Evolutionary conservation across 2,113 vertebrate species (phyloP).

Genomic region (Theristicus caerulescens): DNA sequence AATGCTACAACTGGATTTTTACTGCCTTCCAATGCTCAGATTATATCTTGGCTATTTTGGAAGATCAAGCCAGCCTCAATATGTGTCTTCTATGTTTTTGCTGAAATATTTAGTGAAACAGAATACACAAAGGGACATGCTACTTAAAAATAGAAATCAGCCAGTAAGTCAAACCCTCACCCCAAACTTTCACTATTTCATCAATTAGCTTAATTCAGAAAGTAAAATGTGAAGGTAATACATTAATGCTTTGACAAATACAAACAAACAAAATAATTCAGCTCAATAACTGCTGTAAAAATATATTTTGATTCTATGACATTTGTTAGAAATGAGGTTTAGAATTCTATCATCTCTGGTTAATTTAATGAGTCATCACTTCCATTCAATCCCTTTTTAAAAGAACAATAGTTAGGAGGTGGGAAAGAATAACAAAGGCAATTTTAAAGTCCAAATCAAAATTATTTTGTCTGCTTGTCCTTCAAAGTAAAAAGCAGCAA

Average conservation of each 20-base stretch:
- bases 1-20: not conserved
- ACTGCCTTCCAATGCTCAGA: not conserved
- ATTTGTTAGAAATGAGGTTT: not conserved
- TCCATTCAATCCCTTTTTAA: not conserved
- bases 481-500: not conserved
- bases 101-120: not conserved
- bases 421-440: not conserved
- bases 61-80: not conserved
- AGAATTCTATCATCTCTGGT: not conserved
- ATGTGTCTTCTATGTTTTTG: not conserved
- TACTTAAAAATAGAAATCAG: not conserved
- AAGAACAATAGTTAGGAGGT: not conserved
- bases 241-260: not conserved
- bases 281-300: not conserved
- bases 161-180: not conserved
- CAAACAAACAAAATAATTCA: not conserved
- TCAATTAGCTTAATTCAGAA: not conserved
- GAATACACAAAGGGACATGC: not conserved
- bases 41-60: not conserved
- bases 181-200: not conserved
- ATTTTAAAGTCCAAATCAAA: not conserved
- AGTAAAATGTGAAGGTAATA: not conserved
- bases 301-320: not conserved
- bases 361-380: not conserved
- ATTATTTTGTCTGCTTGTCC: not conserved